phyloP scores from a whole-genome alignment of 2,113 vertebrate species.

The Cinclus cinclus region DNA sequence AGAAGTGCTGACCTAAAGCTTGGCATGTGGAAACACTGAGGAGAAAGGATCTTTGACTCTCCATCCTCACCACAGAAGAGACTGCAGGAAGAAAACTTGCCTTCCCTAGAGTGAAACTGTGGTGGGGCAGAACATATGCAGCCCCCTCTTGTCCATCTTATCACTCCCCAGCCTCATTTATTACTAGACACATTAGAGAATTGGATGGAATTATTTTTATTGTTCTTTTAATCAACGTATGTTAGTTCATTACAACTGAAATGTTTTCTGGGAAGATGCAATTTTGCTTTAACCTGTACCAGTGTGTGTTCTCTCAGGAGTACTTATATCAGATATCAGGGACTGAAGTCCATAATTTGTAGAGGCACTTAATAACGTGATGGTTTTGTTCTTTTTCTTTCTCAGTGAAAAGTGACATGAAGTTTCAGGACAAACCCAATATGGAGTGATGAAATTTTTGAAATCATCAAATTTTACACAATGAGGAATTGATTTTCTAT shows the following conservation, averaged over 20 bases:
- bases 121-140: background rate
- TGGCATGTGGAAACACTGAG: background rate
- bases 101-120: background rate
- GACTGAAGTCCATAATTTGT: background rate
- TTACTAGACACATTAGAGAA: background rate
- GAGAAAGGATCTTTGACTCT: background rate
- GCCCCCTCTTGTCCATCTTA: rapidly evolving
- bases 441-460: background rate
- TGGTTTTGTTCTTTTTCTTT: background rate
- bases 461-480: background rate
- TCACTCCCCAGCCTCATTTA: background rate
- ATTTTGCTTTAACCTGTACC: background rate
- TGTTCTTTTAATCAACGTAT: background rate
- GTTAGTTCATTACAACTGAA: background rate
- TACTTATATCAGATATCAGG: background rate
- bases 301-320: background rate
- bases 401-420: background rate
- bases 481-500: background rate
- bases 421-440: background rate
- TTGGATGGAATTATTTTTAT: background rate
- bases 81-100: background rate
- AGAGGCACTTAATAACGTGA: background rate
- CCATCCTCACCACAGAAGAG: background rate
- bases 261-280: background rate
- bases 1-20: background rate